phyloP scores from a whole-genome alignment of 2,888 invertebrate genomes.

The Thymelicus lineola region DNA sequence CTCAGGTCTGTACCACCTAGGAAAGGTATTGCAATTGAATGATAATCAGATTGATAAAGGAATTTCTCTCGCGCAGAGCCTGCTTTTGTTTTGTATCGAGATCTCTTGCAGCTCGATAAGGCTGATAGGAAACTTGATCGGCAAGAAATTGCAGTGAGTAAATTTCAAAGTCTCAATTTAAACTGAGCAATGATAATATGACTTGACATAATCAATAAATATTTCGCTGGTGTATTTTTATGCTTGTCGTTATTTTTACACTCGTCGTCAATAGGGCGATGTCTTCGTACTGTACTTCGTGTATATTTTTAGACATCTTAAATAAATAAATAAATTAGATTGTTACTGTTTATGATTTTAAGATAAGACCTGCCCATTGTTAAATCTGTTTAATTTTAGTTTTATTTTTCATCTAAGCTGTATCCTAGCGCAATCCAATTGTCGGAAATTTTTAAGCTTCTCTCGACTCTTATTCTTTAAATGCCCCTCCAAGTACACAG shows the following conservation, averaged over 20 bases:
- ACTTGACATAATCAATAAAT: neutral
- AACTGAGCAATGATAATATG: neutral
- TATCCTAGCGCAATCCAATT: no score
- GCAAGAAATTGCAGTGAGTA: neutral
- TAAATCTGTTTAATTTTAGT: no score
- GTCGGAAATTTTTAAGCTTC: no score
- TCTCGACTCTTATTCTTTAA: no score
- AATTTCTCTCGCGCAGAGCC: slow-evolving; percentile 23
- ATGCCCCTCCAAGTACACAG: no score
- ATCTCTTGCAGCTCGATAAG: neutral
- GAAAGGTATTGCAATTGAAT: slow-evolving; percentile 14
- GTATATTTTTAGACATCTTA: neutral
- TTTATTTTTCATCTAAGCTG: no score
- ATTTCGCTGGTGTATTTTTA: neutral
- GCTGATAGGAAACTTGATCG: slow-evolving; percentile 1
- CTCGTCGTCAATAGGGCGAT: neutral
- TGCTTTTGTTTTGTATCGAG: slow-evolving; percentile 19
- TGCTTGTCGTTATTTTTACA: no score
- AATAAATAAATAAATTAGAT: neutral
- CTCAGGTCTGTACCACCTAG: neutral
- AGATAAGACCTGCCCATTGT: no score
- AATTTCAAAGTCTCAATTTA: slow-evolving; percentile 13
- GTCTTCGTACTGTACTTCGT: neutral
- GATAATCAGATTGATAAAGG: slow-evolving; percentile 21
- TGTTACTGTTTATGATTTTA: no score